These are phyloP conservation scores for Oligia fasciuncula DNA, from an alignment of 2,888 invertebrate species.

Conservation along the genomic window DNA sequence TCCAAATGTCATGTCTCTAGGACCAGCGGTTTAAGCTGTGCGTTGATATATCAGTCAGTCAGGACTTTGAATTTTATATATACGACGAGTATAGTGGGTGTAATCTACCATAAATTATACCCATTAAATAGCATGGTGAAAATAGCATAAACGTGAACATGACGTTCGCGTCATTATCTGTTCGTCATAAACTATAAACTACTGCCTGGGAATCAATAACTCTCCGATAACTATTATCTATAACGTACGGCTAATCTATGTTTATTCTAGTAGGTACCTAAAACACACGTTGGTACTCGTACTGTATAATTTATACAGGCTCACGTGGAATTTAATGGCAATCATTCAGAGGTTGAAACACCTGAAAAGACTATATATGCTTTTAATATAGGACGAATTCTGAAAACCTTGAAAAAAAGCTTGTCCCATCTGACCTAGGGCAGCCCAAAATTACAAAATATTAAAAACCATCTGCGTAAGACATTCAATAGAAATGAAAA, in stretches of 20 bases:
- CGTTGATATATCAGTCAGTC: too few relatives aligned
- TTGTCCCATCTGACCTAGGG: too few relatives aligned
- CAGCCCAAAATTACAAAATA: too few relatives aligned
- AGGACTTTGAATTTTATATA: too few relatives aligned
- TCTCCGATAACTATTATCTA: conserved; percentile 43
- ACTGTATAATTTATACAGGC: neutral
- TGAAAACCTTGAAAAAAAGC: neutral
- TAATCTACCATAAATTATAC: too few relatives aligned
- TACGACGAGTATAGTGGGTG: too few relatives aligned
- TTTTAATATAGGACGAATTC: too few relatives aligned
- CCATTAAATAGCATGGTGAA: neutral
- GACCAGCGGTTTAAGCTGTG: too few relatives aligned
- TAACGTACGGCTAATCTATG: neutral
- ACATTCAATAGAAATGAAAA: too few relatives aligned
- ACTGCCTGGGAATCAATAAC: conserved; percentile 57
- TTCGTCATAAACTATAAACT: conserved; percentile 50
- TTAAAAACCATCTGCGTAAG: too few relatives aligned
- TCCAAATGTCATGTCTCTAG: too few relatives aligned
- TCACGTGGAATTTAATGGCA: neutral
- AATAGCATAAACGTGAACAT: conserved; percentile 22
- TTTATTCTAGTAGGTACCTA: neutral
- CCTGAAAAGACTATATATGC: neutral
- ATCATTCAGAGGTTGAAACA: neutral
- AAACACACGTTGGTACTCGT: neutral
- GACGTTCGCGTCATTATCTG: conserved; percentile 39